Evolutionary conservation across 2,888 invertebrate genomes (phyloP), one percentile per base, ranked within the genome.

Genomic region (Furcula furcula): DNA sequence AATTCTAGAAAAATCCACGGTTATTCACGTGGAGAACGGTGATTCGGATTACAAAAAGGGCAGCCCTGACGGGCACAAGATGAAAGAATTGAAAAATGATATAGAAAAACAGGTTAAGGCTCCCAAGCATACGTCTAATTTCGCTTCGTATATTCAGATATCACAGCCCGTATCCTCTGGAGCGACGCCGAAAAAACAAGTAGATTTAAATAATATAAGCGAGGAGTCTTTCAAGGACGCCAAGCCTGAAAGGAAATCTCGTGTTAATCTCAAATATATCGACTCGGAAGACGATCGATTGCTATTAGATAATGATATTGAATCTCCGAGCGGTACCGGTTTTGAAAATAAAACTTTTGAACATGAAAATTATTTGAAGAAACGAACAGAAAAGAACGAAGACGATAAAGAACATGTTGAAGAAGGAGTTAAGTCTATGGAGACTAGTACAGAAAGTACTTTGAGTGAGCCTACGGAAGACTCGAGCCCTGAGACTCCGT

Each of bases 131-230:
- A 90, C 91, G 3, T 91, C 90, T 49, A 90, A 91, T 69, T 91
- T 91, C 65, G 91, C 91, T 36, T 91, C 91, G 34, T 91, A 91
- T 64, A 91, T 91, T 57, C 90, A 91, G 59, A 87, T 88, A 40
- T 89, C 89, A 3, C 86, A 88, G 54, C 88, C 89, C 0, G 66
- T 88, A 39, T 82, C 87, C 0, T 84, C 89, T 9, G 90, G 89
- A 2, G 73, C 84, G 0, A 71, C 74, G 9, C 70, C 69, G 9
- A 63, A 74, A 23, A 84, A 75, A 51, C 56, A 74, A 49, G 36
- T 56, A 20, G 74, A 76, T 36, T 40, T 58, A 7, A 76, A 72
- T 29, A 69, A 68, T 21, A 55, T 56, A 15, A 56, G 48, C 16
- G 76, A 78, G 30, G 63, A 66, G 30, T 18, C 34, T 12, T 38